A percentile compares a stretch with the other conserved stretches of the same genome.
Conservation (phyloP, 2,888 invertebrate genomes). For the Scaptomyza tumidula region DNA sequence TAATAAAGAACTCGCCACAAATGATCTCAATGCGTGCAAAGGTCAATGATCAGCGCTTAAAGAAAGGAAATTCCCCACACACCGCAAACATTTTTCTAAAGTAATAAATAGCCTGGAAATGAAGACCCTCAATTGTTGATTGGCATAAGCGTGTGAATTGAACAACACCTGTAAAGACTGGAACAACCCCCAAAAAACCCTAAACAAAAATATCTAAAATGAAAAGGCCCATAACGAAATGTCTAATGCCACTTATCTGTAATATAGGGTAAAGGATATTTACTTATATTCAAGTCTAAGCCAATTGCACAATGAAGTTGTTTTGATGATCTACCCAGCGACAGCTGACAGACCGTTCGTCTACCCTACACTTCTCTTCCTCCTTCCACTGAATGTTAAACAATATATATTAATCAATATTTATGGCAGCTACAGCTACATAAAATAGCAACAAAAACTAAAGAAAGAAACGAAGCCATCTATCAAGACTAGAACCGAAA, state of each 20-base stretch:
- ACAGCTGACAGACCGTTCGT: slow-evolving; percentile 44
- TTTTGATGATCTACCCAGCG: slow-evolving; percentile 58
- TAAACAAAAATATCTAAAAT: too few species aligned
- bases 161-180: slow-evolving; percentile 52
- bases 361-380: not conserved
- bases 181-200: slow-evolving; percentile 22
- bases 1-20: slow-evolving; percentile 39
- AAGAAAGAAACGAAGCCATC: slow-evolving; percentile 51
- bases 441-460: slow-evolving; percentile 37
- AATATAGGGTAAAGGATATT: slow-evolving; percentile 33
- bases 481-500: slow-evolving; percentile 62
- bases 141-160: slow-evolving; percentile 47
- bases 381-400: slow-evolving; percentile 56
- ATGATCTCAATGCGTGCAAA: slow-evolving; percentile 21
- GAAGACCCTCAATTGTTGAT: slow-evolving; percentile 35
- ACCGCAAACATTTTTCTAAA: not conserved
- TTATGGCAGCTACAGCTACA: slow-evolving; percentile 63
- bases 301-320: slow-evolving; percentile 76
- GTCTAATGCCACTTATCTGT: slow-evolving; percentile 38
- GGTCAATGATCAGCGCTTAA: slow-evolving; percentile 38
- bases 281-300: slow-evolving; percentile 19
- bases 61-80: slow-evolving; percentile 5
- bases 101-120: slow-evolving; percentile 33
- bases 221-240: slow-evolving; percentile 2
- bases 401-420: slow-evolving; percentile 78